phyloP scores from a whole-genome alignment of 1,140 invertebrate genomes.

The Drosophila pseudoobscura region DNA sequence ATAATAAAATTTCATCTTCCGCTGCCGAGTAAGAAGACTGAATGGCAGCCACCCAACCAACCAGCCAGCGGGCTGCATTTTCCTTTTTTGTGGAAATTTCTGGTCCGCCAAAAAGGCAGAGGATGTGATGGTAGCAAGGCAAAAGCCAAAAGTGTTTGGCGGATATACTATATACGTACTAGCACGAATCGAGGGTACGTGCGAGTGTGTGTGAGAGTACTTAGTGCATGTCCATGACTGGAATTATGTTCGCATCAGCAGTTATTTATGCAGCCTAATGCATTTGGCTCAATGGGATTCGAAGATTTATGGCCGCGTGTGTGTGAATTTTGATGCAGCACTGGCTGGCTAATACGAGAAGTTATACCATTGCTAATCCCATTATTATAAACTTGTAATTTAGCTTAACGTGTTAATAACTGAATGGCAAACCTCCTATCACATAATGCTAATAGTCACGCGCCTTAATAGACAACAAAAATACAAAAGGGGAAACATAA shows the following conservation, averaged over 20 bases:
- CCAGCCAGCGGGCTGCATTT: conserved; percentile 20
- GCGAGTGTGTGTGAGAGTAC: conserved; percentile 13
- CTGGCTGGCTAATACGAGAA: neutral
- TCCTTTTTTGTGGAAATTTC: conserved; percentile 23
- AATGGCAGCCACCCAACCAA: conserved; percentile 1
- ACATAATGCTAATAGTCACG: too few species aligned
- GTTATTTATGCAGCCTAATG: conserved; percentile 60
- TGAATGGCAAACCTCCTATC: too few species aligned
- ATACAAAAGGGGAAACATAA: too few species aligned
- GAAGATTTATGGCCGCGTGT: conserved; percentile 4
- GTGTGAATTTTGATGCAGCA: neutral
- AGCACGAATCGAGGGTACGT: neutral
- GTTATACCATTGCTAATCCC: neutral
- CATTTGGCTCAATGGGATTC: conserved; percentile 21
- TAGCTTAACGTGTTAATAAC: too few species aligned
- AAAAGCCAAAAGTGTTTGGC: conserved; percentile 35
- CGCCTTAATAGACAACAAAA: too few species aligned
- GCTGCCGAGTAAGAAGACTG: neutral
- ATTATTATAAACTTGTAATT: too few species aligned
- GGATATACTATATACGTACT: too few species aligned
- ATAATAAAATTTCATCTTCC: conserved; percentile 39
- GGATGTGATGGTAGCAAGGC: conserved; percentile 12
- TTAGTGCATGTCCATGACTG: conserved; percentile 32
- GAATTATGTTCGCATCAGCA: conserved; percentile 52
- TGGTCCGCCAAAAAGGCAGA: conserved; percentile 3